Evolutionary conservation across 2,113 vertebrate species (phyloP).

Genomic region (Chaetops frenatus): DNA sequence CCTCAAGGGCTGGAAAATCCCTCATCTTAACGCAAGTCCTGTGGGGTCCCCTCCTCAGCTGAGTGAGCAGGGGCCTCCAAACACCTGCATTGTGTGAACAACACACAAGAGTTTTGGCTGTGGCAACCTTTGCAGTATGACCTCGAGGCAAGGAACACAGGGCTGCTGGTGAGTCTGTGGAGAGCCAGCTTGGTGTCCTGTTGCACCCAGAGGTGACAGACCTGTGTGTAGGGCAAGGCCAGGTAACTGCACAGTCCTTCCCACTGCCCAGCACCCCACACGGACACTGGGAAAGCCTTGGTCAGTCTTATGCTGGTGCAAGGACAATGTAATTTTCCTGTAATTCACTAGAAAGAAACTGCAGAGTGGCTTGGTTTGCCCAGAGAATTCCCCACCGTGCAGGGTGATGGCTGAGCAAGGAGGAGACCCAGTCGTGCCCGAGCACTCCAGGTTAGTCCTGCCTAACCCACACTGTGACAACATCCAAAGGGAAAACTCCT

Average conservation of each 20-base stretch:
- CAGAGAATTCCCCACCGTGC: accelerated
- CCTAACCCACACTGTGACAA: accelerated
- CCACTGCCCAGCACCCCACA: accelerated
- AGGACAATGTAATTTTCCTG: neutral
- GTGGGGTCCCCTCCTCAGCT: accelerated
- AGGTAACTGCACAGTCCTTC: neutral
- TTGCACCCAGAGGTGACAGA: neutral
- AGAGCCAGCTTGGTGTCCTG: accelerated
- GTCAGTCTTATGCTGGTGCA: neutral
- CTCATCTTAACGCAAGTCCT: neutral
- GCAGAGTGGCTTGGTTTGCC: neutral
- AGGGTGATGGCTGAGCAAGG: neutral
- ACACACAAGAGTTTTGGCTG: neutral
- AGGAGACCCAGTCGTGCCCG: accelerated
- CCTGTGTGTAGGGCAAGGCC: neutral
- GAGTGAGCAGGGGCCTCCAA: accelerated
- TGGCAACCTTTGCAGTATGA: neutral
- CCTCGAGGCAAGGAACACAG: neutral
- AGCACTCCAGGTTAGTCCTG: neutral
- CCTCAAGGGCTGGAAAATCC: neutral
- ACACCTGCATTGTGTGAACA: neutral
- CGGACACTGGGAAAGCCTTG: neutral
- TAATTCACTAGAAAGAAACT: neutral
- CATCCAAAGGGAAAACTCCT: neutral
- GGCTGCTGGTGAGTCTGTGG: accelerated